phyloP scores from a whole-genome alignment of 2,888 invertebrate genomes.

The Chymomyza caudatula region DNA sequence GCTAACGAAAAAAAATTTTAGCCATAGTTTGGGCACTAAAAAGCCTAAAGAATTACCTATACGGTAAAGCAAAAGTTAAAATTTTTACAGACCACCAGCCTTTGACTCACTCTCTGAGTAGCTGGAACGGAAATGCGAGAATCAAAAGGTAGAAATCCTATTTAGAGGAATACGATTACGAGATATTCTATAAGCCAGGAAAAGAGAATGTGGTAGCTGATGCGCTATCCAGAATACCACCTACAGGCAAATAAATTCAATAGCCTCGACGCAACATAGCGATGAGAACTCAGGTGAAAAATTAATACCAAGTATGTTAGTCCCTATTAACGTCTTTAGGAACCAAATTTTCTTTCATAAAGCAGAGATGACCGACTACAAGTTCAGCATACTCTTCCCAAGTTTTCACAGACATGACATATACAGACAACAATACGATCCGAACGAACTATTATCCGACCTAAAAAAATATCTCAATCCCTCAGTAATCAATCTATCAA shows the following conservation, averaged over 20 bases:
- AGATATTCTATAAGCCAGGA: neutral
- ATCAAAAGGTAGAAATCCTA: constrained; percentile 20
- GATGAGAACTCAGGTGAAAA: constrained; percentile 22
- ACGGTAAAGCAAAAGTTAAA: constrained; percentile 16
- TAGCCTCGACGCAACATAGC: constrained; percentile 21
- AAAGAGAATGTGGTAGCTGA: neutral
- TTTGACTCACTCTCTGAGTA: constrained; percentile 14
- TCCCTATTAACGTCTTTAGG: constrained; percentile 21
- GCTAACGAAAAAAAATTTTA: constrained; percentile 2
- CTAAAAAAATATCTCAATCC: constrained; percentile 9
- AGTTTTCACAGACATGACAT: no score
- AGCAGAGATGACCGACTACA: neutral
- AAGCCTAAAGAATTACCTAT: constrained; percentile 1
- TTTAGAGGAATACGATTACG: constrained; percentile 21
- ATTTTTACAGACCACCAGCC: constrained; percentile 31
- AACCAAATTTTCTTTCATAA: constrained; percentile 19
- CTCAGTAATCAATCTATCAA: neutral
- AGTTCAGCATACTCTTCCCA: neutral
- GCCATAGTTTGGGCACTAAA: neutral
- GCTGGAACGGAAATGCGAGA: constrained; percentile 15
- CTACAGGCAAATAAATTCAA: constrained; percentile 9
- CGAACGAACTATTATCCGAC: neutral
- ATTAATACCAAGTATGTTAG: constrained; percentile 19
- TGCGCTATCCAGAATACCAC: neutral
- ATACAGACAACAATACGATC: neutral